Percentiles rank a stretch among this genome's conserved stretches.
phyloP scores from a whole-genome alignment of 2,888 invertebrate species.

The Clistopyga incitator region DNA sequence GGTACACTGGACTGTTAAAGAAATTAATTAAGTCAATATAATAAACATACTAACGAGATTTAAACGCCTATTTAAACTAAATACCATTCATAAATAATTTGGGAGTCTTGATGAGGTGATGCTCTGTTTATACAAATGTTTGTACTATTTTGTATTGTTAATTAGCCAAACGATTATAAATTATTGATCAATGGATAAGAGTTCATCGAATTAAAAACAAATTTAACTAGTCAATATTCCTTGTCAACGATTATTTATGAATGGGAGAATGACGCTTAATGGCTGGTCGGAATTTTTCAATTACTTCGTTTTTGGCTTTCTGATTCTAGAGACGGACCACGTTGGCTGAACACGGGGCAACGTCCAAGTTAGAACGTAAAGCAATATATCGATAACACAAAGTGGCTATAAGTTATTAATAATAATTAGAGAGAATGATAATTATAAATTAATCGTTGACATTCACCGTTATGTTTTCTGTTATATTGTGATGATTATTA shows the following conservation, averaged over 20 bases:
- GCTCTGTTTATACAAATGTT: constrained; percentile 48
- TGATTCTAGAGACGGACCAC: constrained; percentile 82
- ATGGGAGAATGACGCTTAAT: constrained; percentile 70
- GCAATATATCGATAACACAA: constrained; percentile 67
- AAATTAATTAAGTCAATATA: constrained; percentile 47
- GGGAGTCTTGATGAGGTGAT: constrained; percentile 84
- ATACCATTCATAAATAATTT: constrained; percentile 83
- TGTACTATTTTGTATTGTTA: constrained; percentile 37
- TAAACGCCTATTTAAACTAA: constrained; percentile 78
- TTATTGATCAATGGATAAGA: neutral
- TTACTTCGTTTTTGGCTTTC: constrained; percentile 70
- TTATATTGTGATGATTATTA: constrained; percentile 1
- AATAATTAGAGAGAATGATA: constrained; percentile 41
- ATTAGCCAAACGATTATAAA: constrained; percentile 14
- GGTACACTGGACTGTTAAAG: constrained; percentile 19
- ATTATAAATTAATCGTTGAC: constrained; percentile 37
- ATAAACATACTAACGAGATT: constrained; percentile 82
- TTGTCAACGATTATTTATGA: constrained; percentile 77
- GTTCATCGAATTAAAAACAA: constrained; percentile 23
- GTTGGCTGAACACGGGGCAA: constrained; percentile 77
- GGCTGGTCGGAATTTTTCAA: constrained; percentile 44
- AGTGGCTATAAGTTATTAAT: constrained; percentile 72
- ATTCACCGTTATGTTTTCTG: constrained; percentile 37
- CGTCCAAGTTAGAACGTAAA: constrained; percentile 62
- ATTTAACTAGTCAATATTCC: constrained; percentile 44